Evolutionary conservation across 2,113 vertebrate genomes (phyloP).

Genomic region (Tyto alba): DNA sequence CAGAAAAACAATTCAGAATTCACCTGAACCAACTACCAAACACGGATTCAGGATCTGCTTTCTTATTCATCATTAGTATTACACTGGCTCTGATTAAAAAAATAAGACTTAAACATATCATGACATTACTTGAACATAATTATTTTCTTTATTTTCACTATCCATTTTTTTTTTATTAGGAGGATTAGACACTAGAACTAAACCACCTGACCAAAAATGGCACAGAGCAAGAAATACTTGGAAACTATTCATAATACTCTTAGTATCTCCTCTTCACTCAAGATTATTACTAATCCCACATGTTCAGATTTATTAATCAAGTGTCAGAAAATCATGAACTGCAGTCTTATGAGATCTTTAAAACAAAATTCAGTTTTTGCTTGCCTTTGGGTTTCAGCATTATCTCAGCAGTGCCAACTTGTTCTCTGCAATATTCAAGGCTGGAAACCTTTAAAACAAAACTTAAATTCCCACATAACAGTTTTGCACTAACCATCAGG

Average conservation of each 20-base stretch:
- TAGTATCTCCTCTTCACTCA: neutral
- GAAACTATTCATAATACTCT: neutral
- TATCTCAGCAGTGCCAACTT: neutral
- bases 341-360: neutral
- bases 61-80: neutral
- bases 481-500: neutral
- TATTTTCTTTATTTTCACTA: neutral
- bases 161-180: neutral
- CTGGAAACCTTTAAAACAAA: neutral
- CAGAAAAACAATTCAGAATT: neutral
- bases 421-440: neutral
- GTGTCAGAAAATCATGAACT: neutral
- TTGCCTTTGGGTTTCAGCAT: neutral
- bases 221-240: neutral
- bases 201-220: neutral
- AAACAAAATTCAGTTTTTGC: neutral
- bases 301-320: neutral
- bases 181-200: neutral
- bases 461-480: neutral
- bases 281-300: neutral
- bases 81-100: neutral
- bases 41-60: neutral
- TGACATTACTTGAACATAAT: neutral
- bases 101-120: neutral
- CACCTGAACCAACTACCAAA: neutral